Conservation (phyloP, 2,888 invertebrate genomes). For the Coecobrya sp. region DNA sequence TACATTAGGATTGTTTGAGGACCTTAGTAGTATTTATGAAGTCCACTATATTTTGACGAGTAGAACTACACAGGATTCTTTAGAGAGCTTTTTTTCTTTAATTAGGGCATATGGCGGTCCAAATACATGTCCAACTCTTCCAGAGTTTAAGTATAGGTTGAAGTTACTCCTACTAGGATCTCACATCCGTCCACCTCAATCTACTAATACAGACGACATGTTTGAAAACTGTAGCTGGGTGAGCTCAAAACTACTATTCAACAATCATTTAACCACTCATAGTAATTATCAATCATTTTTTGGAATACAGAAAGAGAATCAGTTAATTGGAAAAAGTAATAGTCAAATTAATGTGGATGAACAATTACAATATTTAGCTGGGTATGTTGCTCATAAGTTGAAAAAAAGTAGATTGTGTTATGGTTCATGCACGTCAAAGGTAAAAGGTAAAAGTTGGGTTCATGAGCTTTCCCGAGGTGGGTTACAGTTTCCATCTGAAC, state of each 20-base stretch:
- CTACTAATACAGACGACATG: not conserved
- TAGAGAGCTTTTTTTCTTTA: conserved; percentile 76
- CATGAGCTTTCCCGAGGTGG: too few relatives aligned
- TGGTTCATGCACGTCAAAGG: too few relatives aligned
- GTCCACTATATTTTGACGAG: conserved; percentile 65
- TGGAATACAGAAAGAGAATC: too few relatives aligned
- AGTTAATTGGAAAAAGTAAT: too few relatives aligned
- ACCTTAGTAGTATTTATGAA: not conserved
- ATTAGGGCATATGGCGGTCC: conserved; percentile 67
- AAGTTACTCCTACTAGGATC: conserved; percentile 55
- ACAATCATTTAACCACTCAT: too few relatives aligned
- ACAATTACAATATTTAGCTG: too few relatives aligned
- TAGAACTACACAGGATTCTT: conserved; percentile 68
- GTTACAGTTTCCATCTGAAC: too few relatives aligned
- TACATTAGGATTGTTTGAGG: not conserved
- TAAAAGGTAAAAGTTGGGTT: too few relatives aligned
- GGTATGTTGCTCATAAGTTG: too few relatives aligned
- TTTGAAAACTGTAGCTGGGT: not conserved
- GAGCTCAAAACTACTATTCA: not conserved
- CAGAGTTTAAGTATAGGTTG: conserved; percentile 67
- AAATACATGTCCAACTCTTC: conserved; percentile 59
- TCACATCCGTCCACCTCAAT: not conserved
- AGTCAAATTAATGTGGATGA: too few relatives aligned
- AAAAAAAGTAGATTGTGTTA: too few relatives aligned
- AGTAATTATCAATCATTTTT: too few relatives aligned